phyloP scores from a whole-genome alignment of 2,797 vertebrate species.

The Sylvia borin region DNA sequence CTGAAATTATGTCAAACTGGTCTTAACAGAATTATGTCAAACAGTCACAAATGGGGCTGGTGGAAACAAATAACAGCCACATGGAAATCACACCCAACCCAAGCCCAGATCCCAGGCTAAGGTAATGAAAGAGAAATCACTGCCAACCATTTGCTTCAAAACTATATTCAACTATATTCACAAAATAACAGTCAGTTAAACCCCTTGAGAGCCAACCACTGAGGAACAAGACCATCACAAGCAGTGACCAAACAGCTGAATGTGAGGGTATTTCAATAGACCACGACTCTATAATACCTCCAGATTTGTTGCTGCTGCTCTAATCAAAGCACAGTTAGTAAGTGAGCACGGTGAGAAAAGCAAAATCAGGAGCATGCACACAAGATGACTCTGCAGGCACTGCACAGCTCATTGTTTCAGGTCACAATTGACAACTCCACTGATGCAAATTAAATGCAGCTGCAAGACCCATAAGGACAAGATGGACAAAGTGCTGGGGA shows the following conservation, averaged over 20 bases:
- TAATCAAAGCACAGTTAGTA: neutral
- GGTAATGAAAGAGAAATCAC: neutral
- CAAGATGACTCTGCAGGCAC: neutral
- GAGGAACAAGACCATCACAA: neutral
- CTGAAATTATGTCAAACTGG: neutral
- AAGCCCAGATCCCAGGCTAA: neutral
- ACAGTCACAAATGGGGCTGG: neutral
- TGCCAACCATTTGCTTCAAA: neutral
- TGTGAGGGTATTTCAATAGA: rapidly evolving
- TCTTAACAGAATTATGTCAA: neutral
- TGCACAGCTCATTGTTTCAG: neutral
- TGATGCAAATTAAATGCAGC: conserved; percentile 2
- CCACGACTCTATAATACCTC: neutral
- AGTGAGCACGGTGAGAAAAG: neutral
- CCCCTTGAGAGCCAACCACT: neutral
- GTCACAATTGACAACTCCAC: neutral
- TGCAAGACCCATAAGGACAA: neutral
- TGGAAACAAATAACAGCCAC: neutral
- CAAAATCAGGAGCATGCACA: neutral
- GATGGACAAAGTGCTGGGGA: neutral
- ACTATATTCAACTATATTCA: neutral
- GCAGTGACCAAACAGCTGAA: neutral
- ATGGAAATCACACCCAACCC: neutral
- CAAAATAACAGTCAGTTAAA: neutral
- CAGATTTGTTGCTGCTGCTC: neutral